Conservation (phyloP, 2,113 vertebrate species). For the Sapajus apella region DNA sequence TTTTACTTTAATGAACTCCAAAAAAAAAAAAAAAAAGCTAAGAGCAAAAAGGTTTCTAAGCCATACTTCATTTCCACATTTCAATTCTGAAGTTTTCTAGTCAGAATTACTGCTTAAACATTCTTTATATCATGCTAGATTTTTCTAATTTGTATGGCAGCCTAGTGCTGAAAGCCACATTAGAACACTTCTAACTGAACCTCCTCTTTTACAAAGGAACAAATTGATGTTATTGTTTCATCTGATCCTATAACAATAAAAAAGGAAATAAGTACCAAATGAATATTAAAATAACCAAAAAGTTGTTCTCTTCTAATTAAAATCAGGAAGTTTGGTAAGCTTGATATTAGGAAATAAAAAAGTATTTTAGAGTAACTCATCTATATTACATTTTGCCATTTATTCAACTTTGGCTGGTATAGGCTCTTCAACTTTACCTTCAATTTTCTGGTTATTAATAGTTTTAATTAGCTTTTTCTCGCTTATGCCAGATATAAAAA, state of each 20-base stretch:
- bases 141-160: conserved; percentile 28
- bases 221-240: conserved; percentile 55
- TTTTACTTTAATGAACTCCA: conserved; percentile 51
- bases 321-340: conserved; percentile 33
- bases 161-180: neutral
- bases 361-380: neutral
- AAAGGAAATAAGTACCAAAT: conserved; percentile 8
- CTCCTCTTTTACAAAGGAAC: neutral
- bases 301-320: conserved; percentile 40
- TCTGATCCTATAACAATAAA: conserved; percentile 43
- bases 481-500: conserved; percentile 50
- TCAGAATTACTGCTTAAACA: conserved; percentile 55
- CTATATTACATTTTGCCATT: conserved; percentile 10
- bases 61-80: conserved; percentile 53
- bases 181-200: neutral
- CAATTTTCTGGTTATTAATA: conserved; percentile 57
- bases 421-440: conserved; percentile 31
- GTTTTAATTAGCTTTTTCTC: conserved; percentile 66
- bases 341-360: conserved; percentile 36
- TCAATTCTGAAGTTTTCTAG: conserved; percentile 28
- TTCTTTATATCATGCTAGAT: conserved; percentile 7
- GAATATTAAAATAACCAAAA: conserved; percentile 63
- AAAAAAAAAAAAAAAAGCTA: neutral
- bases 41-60: conserved; percentile 34
- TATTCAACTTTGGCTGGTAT: neutral